phyloP scores from a whole-genome alignment of 2,797 vertebrate genomes.

The Helostoma temminkii region DNA sequence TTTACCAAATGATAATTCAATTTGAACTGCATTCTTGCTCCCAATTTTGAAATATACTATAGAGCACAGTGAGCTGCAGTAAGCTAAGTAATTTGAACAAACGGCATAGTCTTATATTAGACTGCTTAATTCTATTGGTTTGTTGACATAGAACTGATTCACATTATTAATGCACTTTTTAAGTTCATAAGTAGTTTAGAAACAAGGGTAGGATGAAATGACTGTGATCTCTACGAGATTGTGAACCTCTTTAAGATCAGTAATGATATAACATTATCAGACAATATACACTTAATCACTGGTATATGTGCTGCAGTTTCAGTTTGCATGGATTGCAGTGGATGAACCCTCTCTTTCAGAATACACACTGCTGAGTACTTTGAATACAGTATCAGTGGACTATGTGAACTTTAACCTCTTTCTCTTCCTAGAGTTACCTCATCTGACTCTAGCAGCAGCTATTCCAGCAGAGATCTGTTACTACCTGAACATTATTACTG shows the following conservation, averaged over 20 bases:
- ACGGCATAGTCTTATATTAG: not conserved
- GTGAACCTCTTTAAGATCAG: no score
- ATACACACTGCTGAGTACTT: slow-evolving; percentile 15
- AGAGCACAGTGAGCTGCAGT: no score
- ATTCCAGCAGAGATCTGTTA: slow-evolving; percentile 37
- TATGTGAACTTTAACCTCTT: slow-evolving; percentile 41
- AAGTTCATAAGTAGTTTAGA: no score
- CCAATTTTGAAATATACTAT: no score
- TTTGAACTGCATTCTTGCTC: no score
- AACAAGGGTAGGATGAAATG: no score
- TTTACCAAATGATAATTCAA: slow-evolving; percentile 26
- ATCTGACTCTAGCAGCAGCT: slow-evolving; percentile 46
- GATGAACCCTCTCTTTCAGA: slow-evolving; percentile 4
- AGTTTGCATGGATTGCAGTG: slow-evolving; percentile 19
- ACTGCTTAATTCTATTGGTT: no score
- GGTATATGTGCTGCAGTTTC: slow-evolving; percentile 6
- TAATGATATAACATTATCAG: not conserved
- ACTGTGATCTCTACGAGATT: no score
- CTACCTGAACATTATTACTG: slow-evolving; percentile 50
- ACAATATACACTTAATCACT: not conserved
- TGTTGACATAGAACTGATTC: no score
- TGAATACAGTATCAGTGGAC: slow-evolving; percentile 9
- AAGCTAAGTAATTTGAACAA: no score
- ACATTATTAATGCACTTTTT: no score
- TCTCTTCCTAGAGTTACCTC: slow-evolving; percentile 37